A percentile compares a stretch with the other conserved stretches of the same genome.
Conservation (phyloP, 2,888 invertebrate species). For the Cataglyphis rosenhaueri region DNA sequence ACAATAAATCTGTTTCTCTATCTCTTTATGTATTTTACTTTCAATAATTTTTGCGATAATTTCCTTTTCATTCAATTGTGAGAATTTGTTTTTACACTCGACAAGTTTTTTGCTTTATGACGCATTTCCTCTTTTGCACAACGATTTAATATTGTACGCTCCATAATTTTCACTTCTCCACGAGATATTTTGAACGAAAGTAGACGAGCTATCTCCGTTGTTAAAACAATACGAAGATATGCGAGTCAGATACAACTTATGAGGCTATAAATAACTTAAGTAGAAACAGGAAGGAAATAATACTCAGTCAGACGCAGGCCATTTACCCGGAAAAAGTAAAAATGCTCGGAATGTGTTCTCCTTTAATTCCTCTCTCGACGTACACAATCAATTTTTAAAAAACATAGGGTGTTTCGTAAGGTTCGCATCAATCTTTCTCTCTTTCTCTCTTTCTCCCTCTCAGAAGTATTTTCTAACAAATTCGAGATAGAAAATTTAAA, state of each 20-base stretch:
- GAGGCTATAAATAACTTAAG: slow-evolving; percentile 43
- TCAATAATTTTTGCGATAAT: not conserved
- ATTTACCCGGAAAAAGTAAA: slow-evolving; percentile 46
- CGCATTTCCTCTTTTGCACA: not conserved
- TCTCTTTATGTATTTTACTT: not conserved
- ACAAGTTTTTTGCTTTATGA: slow-evolving; percentile 9
- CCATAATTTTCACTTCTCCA: slow-evolving; percentile 29
- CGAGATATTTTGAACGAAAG: slow-evolving; percentile 41
- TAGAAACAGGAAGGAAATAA: slow-evolving; percentile 42
- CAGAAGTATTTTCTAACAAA: slow-evolving; percentile 41
- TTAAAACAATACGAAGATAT: slow-evolving; percentile 46
- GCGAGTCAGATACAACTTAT: slow-evolving; percentile 49
- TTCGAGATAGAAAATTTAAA: slow-evolving; percentile 51
- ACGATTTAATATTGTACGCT: slow-evolving; percentile 5
- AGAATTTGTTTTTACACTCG: not conserved
- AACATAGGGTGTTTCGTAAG: slow-evolving; percentile 33
- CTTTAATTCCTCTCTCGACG: slow-evolving; percentile 39
- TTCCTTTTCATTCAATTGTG: not conserved
- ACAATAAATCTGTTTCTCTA: not conserved
- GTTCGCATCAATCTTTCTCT: slow-evolving; percentile 42
- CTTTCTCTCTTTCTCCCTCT: not conserved
- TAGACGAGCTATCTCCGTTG: slow-evolving; percentile 31
- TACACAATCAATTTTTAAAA: slow-evolving; percentile 47
- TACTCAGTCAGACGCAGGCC: slow-evolving; percentile 47
- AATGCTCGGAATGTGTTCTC: slow-evolving; percentile 41